Base-by-base conservation (phyloP, 2,113 vertebrate genomes). In the Mesitornis unicolor region DNA sequence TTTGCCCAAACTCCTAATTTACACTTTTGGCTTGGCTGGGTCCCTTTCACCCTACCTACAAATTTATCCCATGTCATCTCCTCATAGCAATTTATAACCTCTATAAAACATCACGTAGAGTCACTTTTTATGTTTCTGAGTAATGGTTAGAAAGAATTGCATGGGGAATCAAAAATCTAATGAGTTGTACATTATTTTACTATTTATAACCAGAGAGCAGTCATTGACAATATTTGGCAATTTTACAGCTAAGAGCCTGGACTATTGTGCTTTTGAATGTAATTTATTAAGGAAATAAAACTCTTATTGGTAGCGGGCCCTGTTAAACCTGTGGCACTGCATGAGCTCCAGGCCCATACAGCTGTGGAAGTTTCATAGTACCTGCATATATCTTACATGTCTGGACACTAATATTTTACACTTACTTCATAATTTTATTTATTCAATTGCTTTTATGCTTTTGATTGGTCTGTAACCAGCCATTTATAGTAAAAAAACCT, bases 201-300 rank as follows among this genome's bases (percentile, higher is more conserved):
- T 98, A 98, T 98, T 98, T 98, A 98, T 98, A 98, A 97, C 96
- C 89, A 97, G 97, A 97, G 97, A 98, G 96, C 97, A 96, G 96
- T 96, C 98, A 98, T 93, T 98, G 98, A 98, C 98, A 98, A 98
- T 98, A 97, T 98, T 98, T 98, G 98, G 98, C 97, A 97, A 98
- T 98, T 98, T 98, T 98, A 98, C 98, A 98, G 97, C 98, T 97
- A 95, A 96, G 90, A 98, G 93, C 94, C 96, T 3, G 15, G 94
- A 97, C 98, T 97, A 98, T 98, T 98, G 98, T 98, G 98, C 98
- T 98, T 98, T 98, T 97, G 97, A 98, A 97, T 97, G 95, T 98
- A 98, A 98, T 98, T 98, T 98, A 98, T 98, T 98, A 98, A 98
- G 98, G 98, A 98, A 98, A 98, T 98, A 98, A 98, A 98, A 98